Evolutionary conservation across 1,140 invertebrate species (phyloP).

Genomic region (Psilanteris sp.): DNA sequence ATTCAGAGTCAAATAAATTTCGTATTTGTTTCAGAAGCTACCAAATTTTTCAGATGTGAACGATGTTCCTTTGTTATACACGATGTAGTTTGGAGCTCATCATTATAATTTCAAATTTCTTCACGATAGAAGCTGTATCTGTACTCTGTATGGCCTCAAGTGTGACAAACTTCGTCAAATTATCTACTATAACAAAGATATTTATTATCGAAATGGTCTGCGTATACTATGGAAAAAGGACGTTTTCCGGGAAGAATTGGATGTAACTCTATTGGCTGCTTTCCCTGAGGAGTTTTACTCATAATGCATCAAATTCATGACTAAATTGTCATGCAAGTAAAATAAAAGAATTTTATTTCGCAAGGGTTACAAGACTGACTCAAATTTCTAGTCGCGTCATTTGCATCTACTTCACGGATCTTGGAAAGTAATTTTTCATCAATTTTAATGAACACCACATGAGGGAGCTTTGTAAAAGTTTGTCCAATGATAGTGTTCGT

Average conservation of each 20-base stretch:
- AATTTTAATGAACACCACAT: no score
- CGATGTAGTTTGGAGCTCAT: constrained; percentile 7
- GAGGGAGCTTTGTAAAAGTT: no score
- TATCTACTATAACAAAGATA: constrained; percentile 11
- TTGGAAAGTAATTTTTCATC: no score
- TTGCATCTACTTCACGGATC: no score
- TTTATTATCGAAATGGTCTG: constrained; percentile 4
- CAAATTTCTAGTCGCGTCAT: no score
- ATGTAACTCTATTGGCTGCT: background rate
- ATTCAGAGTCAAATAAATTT: constrained; percentile 35
- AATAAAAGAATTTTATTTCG: background rate
- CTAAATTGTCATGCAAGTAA: background rate
- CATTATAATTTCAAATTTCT: constrained; percentile 20
- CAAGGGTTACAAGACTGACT: background rate
- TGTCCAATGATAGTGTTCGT: no score
- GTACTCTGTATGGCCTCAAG: constrained; percentile 1
- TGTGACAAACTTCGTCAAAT: constrained; percentile 5
- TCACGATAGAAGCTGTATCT: background rate
- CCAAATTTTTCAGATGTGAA: constrained; percentile 25
- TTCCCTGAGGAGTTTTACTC: background rate
- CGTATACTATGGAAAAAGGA: background rate
- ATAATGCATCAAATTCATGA: constrained; percentile 1
- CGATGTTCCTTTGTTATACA: constrained; percentile 11
- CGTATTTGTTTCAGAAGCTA: constrained; percentile 41
- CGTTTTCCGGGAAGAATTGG: background rate